Conservation (phyloP, 2,888 invertebrate species). For the Pycnomerus fuliginosus region DNA sequence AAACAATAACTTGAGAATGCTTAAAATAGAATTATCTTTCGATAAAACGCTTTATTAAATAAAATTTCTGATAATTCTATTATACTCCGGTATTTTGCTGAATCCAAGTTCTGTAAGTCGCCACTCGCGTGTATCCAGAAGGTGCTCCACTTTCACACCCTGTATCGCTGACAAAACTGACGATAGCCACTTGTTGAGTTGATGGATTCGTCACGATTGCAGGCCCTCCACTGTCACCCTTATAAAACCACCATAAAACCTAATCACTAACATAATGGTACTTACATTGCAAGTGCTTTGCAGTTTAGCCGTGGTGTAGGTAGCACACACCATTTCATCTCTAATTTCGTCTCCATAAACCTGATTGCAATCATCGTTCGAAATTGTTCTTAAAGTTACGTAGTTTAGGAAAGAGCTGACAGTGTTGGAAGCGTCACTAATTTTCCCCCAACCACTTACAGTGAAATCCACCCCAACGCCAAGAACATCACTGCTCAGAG, state of each 20-base stretch:
- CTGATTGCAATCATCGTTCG: constrained; percentile 4
- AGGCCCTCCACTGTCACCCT: constrained; percentile 13
- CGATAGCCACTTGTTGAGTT: constrained; percentile 7
- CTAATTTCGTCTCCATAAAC: constrained; percentile 10
- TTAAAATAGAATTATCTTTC: too few species aligned
- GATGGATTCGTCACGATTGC: constrained; percentile 4
- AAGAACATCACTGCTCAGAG: neutral
- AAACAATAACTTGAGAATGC: too few species aligned
- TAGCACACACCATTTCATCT: constrained; percentile 9
- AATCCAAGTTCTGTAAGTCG: constrained; percentile 5
- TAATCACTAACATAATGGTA: constrained; percentile 1
- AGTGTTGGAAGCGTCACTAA: constrained; percentile 2
- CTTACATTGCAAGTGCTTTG: constrained; percentile 13
- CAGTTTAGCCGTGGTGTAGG: constrained; percentile 2
- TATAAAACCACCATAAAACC: neutral
- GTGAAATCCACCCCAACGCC: constrained; percentile 1
- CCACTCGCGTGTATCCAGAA: constrained; percentile 9
- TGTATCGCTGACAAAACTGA: constrained; percentile 5
- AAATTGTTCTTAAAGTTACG: constrained; percentile 4
- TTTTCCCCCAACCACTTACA: constrained; percentile 12
- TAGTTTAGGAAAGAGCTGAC: constrained; percentile 6
- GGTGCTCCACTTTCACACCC: constrained; percentile 11
- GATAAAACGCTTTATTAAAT: too few species aligned
- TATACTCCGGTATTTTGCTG: constrained; percentile 8
- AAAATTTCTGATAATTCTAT: too few species aligned